These are phyloP conservation scores for Anaspis maculata DNA, from an alignment of 2,888 invertebrate species.

Conservation along the genomic window DNA sequence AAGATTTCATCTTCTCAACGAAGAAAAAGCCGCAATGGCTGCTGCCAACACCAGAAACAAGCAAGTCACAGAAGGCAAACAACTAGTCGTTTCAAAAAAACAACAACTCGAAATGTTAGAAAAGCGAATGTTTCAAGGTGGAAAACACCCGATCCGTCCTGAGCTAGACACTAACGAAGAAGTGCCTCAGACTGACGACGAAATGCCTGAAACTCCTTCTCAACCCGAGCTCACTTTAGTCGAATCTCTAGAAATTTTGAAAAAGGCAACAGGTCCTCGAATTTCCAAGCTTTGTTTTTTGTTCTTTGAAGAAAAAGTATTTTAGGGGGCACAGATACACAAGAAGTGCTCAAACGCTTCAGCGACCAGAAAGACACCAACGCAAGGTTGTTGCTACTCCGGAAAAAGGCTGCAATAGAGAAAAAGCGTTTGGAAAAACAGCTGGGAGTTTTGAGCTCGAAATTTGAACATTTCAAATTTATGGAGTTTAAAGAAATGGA, in stretches of 20 bases:
- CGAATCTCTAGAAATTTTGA: conserved; percentile 62
- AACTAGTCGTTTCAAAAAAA: conserved; percentile 62
- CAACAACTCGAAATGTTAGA: conserved; percentile 69
- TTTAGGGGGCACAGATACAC: conserved; percentile 67
- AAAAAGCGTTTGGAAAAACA: conserved; percentile 61
- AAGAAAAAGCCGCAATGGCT: conserved; percentile 61
- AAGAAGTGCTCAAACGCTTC: conserved; percentile 68
- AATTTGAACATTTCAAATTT: conserved; percentile 70
- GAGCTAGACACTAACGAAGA: conserved; percentile 33
- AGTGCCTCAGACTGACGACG: conserved; percentile 36
- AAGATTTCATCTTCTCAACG: conserved; percentile 57
- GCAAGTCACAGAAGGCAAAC: conserved; percentile 55
- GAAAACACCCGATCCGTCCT: conserved; percentile 35
- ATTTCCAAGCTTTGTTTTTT: too few relatives aligned
- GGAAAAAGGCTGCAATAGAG: conserved; percentile 64
- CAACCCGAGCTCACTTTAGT: conserved; percentile 48
- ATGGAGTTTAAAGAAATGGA: conserved; percentile 73
- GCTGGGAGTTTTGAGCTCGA: conserved; percentile 55
- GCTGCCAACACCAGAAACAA: conserved; percentile 58
- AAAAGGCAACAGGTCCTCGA: conserved; percentile 60
- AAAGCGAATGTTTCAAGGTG: conserved; percentile 63
- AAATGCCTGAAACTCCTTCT: conserved; percentile 19
- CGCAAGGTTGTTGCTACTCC: conserved; percentile 59
- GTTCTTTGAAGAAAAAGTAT: too few relatives aligned
- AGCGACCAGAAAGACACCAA: conserved; percentile 66